Evolutionary conservation across 2,888 invertebrate genomes (phyloP), one percentile per base, ranked within the genome.

Genomic region (Drosophila formosana): DNA sequence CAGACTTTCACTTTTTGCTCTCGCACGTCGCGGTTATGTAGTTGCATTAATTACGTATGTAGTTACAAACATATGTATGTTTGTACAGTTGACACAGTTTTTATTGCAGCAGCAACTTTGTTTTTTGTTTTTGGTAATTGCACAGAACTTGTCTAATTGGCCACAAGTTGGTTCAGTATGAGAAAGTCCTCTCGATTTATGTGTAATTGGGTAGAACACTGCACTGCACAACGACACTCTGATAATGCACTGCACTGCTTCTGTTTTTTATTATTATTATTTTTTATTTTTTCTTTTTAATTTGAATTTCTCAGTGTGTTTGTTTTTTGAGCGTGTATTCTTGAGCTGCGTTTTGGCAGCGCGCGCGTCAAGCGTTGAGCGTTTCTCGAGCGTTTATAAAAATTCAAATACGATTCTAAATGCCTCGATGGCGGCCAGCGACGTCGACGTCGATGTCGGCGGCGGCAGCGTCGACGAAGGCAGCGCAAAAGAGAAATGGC

Each of bases 321-420:
- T 37, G 11, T 34, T 34, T 37, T 9, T n/a, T 37, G 34, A 34
- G 34, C 25, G n/a, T 37, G 28, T 37, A 68, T 61, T 56, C 45
- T 74, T 37, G 37, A 37, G 37, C 37, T 49, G 47, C 9, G 32
- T 49, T 49, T 43, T 43, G 37, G n/a, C 63, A 75, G 79, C 88
- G 89, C 85, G 82, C 89, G 88, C 83, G 84, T 84, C 87, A 87
- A 78, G 74, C 89, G 82, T 87, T 66, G 65, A 85, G 78, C 80
- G 85, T 87, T 88, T 74, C 88, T 87, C 85, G 82, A 79, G 89
- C 88, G 90, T 90, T 90, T 91, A 89, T 91, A 90, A 90, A 90
- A 89, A 90, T 89, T 90, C 89, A 83, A 89, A 90, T 89, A 86
- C 80, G 89, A 89, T 90, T 90, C 89, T 82, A 83, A 88, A 90